Conservation (phyloP, 2,113 vertebrate species). For the Vombatus ursinus region DNA sequence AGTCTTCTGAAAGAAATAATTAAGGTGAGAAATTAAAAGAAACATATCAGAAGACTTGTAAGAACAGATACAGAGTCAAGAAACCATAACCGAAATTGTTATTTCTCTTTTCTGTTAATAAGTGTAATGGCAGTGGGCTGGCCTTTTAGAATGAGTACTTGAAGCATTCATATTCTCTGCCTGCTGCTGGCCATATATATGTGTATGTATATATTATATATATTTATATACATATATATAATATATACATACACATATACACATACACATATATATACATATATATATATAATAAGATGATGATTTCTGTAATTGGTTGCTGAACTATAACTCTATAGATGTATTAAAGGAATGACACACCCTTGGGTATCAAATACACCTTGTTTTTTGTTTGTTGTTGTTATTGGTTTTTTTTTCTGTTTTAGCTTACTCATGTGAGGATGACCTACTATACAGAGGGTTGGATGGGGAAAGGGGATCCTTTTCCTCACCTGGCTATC, state of each 20-base stretch:
- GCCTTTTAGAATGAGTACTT: background rate
- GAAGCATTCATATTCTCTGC: background rate
- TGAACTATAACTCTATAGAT: background rate
- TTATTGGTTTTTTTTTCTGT: background rate
- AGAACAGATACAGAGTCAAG: background rate
- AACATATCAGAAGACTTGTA: background rate
- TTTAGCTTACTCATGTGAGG: background rate
- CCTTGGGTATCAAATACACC: background rate
- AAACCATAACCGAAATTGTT: background rate
- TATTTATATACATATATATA: too few relatives aligned
- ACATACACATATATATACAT: too few relatives aligned
- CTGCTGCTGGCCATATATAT: background rate
- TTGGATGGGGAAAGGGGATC: background rate
- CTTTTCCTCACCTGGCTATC: background rate
- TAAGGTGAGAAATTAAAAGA: background rate
- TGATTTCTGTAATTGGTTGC: background rate
- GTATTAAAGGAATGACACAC: background rate
- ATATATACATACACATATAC: too few relatives aligned
- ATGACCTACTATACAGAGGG: background rate
- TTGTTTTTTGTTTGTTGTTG: background rate
- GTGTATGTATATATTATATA: too few relatives aligned
- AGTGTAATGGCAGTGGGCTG: background rate
- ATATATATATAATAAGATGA: background rate
- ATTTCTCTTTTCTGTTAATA: background rate
- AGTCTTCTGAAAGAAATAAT: background rate